Evolutionary conservation across 2,888 invertebrate species (phyloP).

Genomic region (Drosophila robusta): DNA sequence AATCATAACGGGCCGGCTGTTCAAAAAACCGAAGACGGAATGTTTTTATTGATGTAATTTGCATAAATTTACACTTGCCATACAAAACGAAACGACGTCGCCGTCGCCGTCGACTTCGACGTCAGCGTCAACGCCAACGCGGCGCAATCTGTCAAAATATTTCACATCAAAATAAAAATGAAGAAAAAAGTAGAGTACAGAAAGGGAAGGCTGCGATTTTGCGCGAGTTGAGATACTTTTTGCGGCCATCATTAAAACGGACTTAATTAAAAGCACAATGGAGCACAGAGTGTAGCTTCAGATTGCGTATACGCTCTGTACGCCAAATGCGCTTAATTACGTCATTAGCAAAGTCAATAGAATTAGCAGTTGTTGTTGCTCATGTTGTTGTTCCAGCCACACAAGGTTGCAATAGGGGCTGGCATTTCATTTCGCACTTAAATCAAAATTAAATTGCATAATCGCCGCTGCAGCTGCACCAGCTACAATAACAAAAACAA

Average conservation of each 20-base stretch:
- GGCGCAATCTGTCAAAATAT: constrained; percentile 58
- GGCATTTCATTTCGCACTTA: constrained; percentile 70
- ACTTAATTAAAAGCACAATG: constrained; percentile 73
- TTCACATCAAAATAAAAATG: constrained; percentile 15
- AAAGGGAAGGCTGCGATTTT: constrained; percentile 22
- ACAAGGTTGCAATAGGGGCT: constrained; percentile 45
- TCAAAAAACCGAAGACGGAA: constrained; percentile 68
- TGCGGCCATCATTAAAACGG: constrained; percentile 63
- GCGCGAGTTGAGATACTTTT: constrained; percentile 36
- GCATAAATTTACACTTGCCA: constrained; percentile 80
- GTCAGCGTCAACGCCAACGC: constrained; percentile 1
- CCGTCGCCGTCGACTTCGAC: neutral
- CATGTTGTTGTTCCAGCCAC: constrained; percentile 21
- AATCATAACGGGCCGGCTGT: constrained; percentile 68
- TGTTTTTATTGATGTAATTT: constrained; percentile 82
- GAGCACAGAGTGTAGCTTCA: constrained; percentile 27
- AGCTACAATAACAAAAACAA: constrained; percentile 27
- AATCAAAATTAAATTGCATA: constrained; percentile 79
- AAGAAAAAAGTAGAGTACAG: constrained; percentile 8
- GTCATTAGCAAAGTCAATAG: constrained; percentile 84
- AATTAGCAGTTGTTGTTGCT: constrained; percentile 60
- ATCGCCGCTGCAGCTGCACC: constrained; percentile 47
- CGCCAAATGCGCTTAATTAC: constrained; percentile 79
- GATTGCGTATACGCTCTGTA: constrained; percentile 53
- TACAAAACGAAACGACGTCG: constrained; percentile 19